These are phyloP conservation scores for Emydura subglobosa DNA, from an alignment of 2,113 vertebrate species.

Conservation along the genomic window DNA sequence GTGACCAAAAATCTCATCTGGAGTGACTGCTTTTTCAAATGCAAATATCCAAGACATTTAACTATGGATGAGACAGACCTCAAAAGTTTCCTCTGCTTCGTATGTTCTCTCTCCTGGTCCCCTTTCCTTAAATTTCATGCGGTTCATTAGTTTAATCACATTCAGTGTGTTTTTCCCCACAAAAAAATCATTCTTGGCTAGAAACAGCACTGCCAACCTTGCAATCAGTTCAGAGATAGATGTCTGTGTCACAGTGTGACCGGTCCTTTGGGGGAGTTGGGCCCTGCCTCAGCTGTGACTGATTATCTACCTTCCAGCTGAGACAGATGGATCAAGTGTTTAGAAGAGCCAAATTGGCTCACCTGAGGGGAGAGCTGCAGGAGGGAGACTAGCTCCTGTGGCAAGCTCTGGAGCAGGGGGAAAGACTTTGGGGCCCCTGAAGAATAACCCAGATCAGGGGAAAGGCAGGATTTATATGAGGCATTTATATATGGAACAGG, in stretches of 20 bases:
- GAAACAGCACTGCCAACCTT: background rate
- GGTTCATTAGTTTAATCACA: background rate
- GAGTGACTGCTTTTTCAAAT: conserved; percentile 25
- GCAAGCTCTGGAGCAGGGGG: background rate
- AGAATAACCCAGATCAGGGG: no score
- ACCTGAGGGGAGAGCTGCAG: background rate
- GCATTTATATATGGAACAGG: no score
- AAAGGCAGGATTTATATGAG: no score
- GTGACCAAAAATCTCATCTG: conserved; percentile 9
- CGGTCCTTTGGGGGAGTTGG: no score
- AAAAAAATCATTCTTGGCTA: background rate
- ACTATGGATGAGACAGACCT: background rate
- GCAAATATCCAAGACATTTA: conserved; percentile 19
- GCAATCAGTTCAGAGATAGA: background rate
- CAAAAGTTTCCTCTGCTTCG: background rate
- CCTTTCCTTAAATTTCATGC: conserved; percentile 17
- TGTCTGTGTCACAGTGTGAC: background rate
- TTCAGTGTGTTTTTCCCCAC: background rate
- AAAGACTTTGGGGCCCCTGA: background rate
- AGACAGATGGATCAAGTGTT: background rate
- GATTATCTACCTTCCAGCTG: background rate
- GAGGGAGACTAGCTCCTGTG: background rate
- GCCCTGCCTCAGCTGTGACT: background rate
- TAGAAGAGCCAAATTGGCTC: background rate
- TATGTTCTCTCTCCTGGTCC: background rate